Base-by-base conservation (phyloP, 30 jellyfish, hydroid and myxozoan genomes). In the Hydractinia symbiolongicarpus region DNA sequence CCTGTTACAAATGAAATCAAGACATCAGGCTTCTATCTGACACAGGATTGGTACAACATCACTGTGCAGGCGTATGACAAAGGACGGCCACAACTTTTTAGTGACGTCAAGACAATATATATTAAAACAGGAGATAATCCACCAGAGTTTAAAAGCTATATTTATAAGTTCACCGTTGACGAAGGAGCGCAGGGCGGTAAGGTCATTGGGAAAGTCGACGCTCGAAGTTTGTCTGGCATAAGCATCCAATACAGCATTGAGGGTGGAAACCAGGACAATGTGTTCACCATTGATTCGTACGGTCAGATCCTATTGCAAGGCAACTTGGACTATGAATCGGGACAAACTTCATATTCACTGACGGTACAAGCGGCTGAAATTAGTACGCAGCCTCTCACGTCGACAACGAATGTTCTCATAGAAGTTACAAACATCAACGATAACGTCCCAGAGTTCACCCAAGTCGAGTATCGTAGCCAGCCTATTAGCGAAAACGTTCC, bases 211-310 rank as follows among this genome's bases (percentile, higher is more conserved):
- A 60, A 72, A 15, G 95, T 93, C 54, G 44, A 50, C 5, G 98
- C 96, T 5, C 75, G 82, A 54, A 93, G 98, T 81, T 72, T 93
- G 94, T 93, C 98, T 19, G 98, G 98, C 14, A 93, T 93, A 9
- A 80, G 86, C 54, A 81, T 93, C 11, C 75, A 78, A 64, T 93
- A 87, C 66, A 91, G 85, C 77, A 55, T 92, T 16, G 85, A 67
- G 50, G 91, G 94, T 30, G 96, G 95, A 62, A 86, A 86, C 62
- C 93, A 67, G 57, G 84, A 86, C 71, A 86, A 86, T 55, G 73
- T 95, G 54, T 94, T 94, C 76, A 78, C 84, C 14, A 88, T 94
- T 53, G 91, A 85, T 60, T 56, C 86, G 3, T 55, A 84, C 40
- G 98, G 98, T 0, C 69, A 67, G 14, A 75, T 93, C 9, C 17